A percentile compares a stretch with the other conserved stretches of the same genome.
These are phyloP conservation scores for Pycnomerus fuliginosus DNA, from an alignment of 2,888 invertebrate genomes.

Conservation along the genomic window DNA sequence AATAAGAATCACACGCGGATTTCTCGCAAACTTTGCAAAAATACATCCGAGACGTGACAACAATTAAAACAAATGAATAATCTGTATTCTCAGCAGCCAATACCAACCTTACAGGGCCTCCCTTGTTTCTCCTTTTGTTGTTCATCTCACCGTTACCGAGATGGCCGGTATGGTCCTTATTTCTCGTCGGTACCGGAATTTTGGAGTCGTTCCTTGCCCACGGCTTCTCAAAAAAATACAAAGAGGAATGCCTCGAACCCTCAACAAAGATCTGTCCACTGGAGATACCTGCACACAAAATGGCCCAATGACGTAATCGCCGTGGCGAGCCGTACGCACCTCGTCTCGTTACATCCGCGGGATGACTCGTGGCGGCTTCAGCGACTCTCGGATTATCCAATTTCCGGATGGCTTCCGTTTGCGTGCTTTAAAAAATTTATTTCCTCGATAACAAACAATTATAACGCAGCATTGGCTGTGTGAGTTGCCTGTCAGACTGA, in stretches of 20 bases:
- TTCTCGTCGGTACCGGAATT: constrained; percentile 85
- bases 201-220: constrained; percentile 55
- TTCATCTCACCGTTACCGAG: constrained; percentile 67
- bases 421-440: constrained; percentile 35
- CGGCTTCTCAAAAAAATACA: constrained; percentile 35
- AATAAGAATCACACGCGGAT: no score
- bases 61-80: not conserved
- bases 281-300: constrained; percentile 48
- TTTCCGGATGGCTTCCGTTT: no score
- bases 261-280: constrained; percentile 38
- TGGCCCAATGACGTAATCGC: constrained; percentile 53
- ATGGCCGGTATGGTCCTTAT: constrained; percentile 77
- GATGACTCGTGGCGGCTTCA: constrained; percentile 10
- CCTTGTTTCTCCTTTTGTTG: constrained; percentile 63
- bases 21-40: no score
- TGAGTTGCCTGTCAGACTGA: constrained; percentile 39
- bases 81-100: not conserved
- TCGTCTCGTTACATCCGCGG: constrained; percentile 6
- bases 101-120: constrained; percentile 68
- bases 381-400: constrained; percentile 21
- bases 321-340: constrained; percentile 12
- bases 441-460: constrained; percentile 38
- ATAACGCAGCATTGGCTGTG: constrained; percentile 36
- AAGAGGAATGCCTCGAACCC: constrained; percentile 5
- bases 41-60: no score